Conservation (phyloP, 2,888 invertebrate genomes). For the Anaspis maculata region DNA sequence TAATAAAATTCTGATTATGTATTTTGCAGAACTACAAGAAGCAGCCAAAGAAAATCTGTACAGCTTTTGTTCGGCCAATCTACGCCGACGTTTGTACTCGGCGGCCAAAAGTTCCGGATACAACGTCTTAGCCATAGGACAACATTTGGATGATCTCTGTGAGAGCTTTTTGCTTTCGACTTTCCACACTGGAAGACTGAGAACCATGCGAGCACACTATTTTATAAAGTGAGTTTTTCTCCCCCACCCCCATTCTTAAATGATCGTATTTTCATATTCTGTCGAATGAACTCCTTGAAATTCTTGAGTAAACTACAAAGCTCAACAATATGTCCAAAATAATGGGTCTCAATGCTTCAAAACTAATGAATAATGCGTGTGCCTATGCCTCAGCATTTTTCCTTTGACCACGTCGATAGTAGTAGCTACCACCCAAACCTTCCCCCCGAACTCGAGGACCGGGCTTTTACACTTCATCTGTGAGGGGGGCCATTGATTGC, state of each 20-base stretch:
- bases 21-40: constrained; percentile 45
- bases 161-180: constrained; percentile 74
- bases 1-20: constrained; percentile 4
- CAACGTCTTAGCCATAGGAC: constrained; percentile 81
- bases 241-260: neutral
- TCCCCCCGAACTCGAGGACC: too few species aligned
- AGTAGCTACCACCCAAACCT: too few species aligned
- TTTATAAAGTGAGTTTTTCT: constrained; percentile 58
- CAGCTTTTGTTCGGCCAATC: constrained; percentile 66
- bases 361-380: too few species aligned
- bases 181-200: constrained; percentile 70
- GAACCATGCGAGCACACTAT: constrained; percentile 75
- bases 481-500: too few species aligned
- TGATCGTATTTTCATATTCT: neutral
- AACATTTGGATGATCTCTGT: constrained; percentile 77
- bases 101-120: constrained; percentile 69
- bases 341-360: too few species aligned
- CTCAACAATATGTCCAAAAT: too few species aligned
- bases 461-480: too few species aligned
- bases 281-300: constrained; percentile 1
- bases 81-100: constrained; percentile 65
- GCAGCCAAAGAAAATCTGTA: constrained; percentile 42
- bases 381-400: too few species aligned
- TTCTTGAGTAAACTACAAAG: too few species aligned
- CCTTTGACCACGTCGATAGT: too few species aligned